A percentile compares a stretch with the other conserved stretches of the same genome.
These are phyloP conservation scores for Pachydiplax longipennis DNA, from an alignment of 2,888 invertebrate genomes.

Conservation along the genomic window DNA sequence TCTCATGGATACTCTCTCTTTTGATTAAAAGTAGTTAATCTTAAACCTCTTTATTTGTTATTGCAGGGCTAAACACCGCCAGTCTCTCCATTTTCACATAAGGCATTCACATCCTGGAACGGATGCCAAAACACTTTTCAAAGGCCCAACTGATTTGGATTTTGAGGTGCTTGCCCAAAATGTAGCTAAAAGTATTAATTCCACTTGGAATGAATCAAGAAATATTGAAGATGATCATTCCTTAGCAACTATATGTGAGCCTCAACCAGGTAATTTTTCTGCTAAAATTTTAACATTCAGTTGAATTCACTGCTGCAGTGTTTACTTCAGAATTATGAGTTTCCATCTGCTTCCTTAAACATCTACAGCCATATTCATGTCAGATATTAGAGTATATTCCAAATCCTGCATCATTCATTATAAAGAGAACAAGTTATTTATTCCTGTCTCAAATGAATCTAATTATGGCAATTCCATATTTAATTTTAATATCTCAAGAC, in stretches of 20 bases:
- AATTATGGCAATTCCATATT: no score
- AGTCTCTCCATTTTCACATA: conserved; percentile 14
- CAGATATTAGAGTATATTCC: no score
- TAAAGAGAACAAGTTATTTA: no score
- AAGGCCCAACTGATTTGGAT: conserved; percentile 2
- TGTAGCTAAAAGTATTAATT: not conserved
- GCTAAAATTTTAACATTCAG: not conserved
- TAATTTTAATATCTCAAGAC: no score
- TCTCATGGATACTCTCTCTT: no score
- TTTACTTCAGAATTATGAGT: not conserved
- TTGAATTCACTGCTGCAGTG: no score
- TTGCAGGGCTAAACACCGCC: conserved; percentile 17
- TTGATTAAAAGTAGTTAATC: no score
- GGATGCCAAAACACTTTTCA: not conserved
- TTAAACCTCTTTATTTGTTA: no score
- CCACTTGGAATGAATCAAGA: not conserved
- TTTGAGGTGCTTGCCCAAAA: not conserved
- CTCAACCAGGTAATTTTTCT: not conserved
- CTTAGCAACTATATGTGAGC: not conserved
- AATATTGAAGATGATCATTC: not conserved
- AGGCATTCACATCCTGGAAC: not conserved
- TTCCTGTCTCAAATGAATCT: no score
- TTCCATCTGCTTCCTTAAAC: not conserved
- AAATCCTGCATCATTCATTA: no score
- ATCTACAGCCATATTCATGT: not conserved